phyloP scores from a whole-genome alignment of 1,140 invertebrate species.

The Drosophila pseudoananassae region DNA sequence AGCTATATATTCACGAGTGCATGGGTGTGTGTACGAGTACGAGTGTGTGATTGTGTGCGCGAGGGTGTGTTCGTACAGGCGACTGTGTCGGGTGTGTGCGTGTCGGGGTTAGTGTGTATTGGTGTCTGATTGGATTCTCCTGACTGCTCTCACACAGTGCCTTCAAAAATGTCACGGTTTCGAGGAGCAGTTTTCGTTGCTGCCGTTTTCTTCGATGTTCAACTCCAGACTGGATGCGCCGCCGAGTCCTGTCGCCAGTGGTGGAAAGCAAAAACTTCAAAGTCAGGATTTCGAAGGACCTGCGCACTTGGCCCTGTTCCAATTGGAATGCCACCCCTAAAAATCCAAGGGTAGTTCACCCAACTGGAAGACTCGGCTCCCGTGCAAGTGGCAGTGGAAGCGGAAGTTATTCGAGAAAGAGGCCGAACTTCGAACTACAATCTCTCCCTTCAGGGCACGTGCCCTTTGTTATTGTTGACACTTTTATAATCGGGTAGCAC shows the following conservation, averaged over 20 bases:
- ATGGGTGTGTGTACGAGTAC: constrained; percentile 33
- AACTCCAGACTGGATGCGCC: constrained; percentile 80
- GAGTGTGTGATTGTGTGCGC: constrained; percentile 35
- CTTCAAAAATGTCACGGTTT: constrained; percentile 55
- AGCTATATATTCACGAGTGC: constrained; percentile 59
- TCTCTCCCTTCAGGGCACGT: constrained; percentile 49
- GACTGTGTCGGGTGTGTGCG: constrained; percentile 45
- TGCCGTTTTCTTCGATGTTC: constrained; percentile 83
- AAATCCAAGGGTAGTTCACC: constrained; percentile 43
- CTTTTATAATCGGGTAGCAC: constrained; percentile 42
- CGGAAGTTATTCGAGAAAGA: constrained; percentile 47
- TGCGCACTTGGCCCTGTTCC: constrained; percentile 71
- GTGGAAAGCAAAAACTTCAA: constrained; percentile 50
- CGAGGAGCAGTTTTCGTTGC: constrained; percentile 72
- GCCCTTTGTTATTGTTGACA: constrained; percentile 77
- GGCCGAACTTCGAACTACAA: neutral
- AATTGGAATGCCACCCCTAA: constrained; percentile 57
- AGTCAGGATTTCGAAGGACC: constrained; percentile 76
- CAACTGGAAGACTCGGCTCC: constrained; percentile 5
- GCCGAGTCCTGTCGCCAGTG: constrained; percentile 68
- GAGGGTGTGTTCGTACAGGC: constrained; percentile 49
- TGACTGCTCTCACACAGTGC: constrained; percentile 71
- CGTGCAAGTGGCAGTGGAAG: constrained; percentile 33
- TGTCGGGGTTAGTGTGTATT: constrained; percentile 41
- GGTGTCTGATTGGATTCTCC: constrained; percentile 73